Conservation (phyloP, 2,113 vertebrate genomes). For the Menura novaehollandiae region DNA sequence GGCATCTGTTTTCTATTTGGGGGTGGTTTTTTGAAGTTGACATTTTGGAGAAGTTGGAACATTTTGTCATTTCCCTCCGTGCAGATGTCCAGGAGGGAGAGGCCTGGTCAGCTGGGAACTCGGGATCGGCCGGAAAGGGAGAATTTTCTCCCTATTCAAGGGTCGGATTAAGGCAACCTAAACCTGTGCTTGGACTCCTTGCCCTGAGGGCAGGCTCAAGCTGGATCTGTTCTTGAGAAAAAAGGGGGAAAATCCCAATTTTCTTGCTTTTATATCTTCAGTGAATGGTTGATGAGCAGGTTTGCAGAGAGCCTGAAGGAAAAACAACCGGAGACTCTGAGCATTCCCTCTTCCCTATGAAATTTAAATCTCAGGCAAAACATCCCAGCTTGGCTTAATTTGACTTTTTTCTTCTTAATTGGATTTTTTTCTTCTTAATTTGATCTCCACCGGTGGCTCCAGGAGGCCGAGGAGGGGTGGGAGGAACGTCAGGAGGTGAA, state of each 20-base stretch:
- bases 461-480: background rate
- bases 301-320: background rate
- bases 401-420: background rate
- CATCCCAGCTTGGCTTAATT: background rate
- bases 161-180: background rate
- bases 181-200: background rate
- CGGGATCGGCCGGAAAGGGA: background rate
- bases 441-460: background rate
- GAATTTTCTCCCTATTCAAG: background rate
- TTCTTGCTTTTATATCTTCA: background rate
- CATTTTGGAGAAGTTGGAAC: constrained; percentile 29
- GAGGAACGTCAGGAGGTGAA: background rate
- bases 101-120: background rate
- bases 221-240: background rate
- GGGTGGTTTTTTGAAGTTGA: constrained; percentile 7
- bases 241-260: background rate
- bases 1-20: constrained; percentile 48
- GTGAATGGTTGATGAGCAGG: background rate
- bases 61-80: constrained; percentile 22
- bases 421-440: background rate
- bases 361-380: background rate
- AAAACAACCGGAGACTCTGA: background rate
- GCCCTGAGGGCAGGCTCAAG: background rate
- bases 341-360: background rate
- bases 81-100: background rate